phyloP scores from a whole-genome alignment of 2,888 invertebrate genomes.

The Sericinus montela region DNA sequence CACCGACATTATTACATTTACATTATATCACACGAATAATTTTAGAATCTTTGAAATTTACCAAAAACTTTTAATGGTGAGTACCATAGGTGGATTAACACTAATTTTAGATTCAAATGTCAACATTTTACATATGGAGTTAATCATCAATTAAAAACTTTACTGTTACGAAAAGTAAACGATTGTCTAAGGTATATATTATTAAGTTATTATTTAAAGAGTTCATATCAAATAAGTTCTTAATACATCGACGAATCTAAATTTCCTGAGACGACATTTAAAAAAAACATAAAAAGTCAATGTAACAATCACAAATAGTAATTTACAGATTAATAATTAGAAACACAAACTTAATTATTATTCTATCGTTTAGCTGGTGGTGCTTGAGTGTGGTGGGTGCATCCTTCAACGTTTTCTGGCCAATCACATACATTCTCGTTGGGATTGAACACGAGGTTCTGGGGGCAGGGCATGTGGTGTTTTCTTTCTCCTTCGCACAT shows the following conservation, averaged over 20 bases:
- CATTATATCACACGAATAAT: constrained; percentile 70
- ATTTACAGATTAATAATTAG: constrained; percentile 7
- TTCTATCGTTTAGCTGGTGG: constrained; percentile 65
- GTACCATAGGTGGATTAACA: constrained; percentile 5
- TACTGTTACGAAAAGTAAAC: constrained; percentile 7
- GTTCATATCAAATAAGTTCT: not conserved
- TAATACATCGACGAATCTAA: constrained; percentile 5
- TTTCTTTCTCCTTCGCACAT: constrained; percentile 98
- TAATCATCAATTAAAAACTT: not conserved
- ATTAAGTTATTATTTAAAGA: not conserved
- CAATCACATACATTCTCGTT: constrained; percentile 97
- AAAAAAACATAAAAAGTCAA: not conserved
- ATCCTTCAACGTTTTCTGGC: constrained; percentile 96
- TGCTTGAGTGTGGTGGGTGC: constrained; percentile 77
- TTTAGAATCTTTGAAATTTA: constrained; percentile 28
- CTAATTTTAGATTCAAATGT: not conserved
- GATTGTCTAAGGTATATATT: constrained; percentile 3
- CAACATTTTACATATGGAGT: constrained; percentile 21
- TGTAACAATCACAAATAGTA: not conserved
- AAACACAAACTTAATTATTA: constrained; percentile 22
- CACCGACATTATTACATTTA: constrained; percentile 57
- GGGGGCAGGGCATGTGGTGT: constrained; percentile 97
- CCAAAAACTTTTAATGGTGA: constrained; percentile 26
- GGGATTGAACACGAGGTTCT: constrained; percentile 94
- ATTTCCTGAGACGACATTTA: not conserved